Conservation (phyloP, 1,140 invertebrate genomes). For the Conus ventricosus region DNA sequence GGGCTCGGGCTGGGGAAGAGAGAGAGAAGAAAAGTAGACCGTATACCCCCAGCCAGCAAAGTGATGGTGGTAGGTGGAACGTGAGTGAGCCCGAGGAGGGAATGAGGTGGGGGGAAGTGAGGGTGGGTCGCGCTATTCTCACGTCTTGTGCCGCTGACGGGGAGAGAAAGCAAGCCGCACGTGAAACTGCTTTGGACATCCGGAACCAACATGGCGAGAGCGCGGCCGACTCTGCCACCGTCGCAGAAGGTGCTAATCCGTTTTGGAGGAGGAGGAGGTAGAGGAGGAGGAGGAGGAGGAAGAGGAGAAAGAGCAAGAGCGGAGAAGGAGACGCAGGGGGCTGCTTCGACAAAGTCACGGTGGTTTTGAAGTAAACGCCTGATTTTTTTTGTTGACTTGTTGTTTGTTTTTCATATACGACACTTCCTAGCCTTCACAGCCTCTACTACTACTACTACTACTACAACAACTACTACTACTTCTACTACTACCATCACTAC, state of each 20-base stretch:
- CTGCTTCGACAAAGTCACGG: neutral
- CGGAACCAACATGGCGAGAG: slow-evolving; percentile 37
- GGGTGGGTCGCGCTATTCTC: no score
- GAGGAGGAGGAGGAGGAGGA: neutral
- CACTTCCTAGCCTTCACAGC: neutral
- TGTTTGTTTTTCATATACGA: neutral
- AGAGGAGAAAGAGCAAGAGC: neutral
- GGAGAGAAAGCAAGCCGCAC: slow-evolving; percentile 52
- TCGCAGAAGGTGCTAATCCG: neutral
- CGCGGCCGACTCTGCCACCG: neutral
- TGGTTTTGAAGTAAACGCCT: no score
- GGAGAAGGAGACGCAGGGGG: neutral
- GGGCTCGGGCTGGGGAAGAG: neutral
- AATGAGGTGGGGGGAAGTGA: no score
- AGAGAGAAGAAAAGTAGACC: neutral
- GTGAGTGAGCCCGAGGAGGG: no score
- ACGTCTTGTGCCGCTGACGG: slow-evolving; percentile 60
- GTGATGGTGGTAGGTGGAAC: slow-evolving; percentile 53
- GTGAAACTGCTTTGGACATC: slow-evolving; percentile 28
- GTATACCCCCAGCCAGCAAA: slow-evolving; percentile 44
- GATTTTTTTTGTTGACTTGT: neutral
- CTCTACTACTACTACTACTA: no score
- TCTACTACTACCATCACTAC: neutral
- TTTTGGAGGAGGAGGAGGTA: neutral
- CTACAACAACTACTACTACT: no score